Base-by-base conservation (phyloP, 2,113 vertebrate species). In the Phalacrocorax brasilianus region DNA sequence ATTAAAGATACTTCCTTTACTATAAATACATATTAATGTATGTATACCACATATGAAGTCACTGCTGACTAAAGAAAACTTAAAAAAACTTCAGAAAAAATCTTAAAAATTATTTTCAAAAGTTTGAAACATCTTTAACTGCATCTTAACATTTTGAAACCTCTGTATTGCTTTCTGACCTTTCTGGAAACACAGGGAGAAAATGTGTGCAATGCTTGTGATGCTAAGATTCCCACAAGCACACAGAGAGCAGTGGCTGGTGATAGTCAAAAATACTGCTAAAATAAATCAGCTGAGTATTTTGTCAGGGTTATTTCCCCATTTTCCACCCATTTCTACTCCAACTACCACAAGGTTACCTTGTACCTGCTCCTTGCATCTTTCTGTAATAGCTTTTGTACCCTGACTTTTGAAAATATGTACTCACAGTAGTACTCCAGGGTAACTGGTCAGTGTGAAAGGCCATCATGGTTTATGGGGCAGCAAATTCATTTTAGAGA, bases 401-500 rank as follows among this genome's bases (percentile, higher is more conserved):
- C 24, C 66, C 24, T 73, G 52, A 79, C 66, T 97, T 87, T 61
- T 3, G 8, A 89, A 95, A 96, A 91, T 85, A 75, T 27, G 26
- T 80, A 76, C 35, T 95, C 50, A 35, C 32, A 35, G 38, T 55
- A 84, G 50, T 61, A 19, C 65, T 82, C 40, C 0, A 6, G 91
- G 40, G 61, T 94, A 89, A 91, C 23, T 92, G 93, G 55, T 75
- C 70, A 80, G 72, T 71, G 47, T 40, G 73, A 96, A 93, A 95
- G 71, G 42, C 59, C 72, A 88, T 85, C 47, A 55, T 0, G 1
- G 72, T 90, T 95, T 95, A 96, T 94, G 85, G 82, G 72, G 68
- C 85, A 94, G 76, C 38, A 94, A 94, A 80, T 95, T 93, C 7
- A 80, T 86, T 95, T 94, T 66, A 68, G 75, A 92, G 63, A 78